Evolutionary conservation across 2,113 vertebrate genomes (phyloP).

Genomic region (pig (Sus scrofa)): DNA sequence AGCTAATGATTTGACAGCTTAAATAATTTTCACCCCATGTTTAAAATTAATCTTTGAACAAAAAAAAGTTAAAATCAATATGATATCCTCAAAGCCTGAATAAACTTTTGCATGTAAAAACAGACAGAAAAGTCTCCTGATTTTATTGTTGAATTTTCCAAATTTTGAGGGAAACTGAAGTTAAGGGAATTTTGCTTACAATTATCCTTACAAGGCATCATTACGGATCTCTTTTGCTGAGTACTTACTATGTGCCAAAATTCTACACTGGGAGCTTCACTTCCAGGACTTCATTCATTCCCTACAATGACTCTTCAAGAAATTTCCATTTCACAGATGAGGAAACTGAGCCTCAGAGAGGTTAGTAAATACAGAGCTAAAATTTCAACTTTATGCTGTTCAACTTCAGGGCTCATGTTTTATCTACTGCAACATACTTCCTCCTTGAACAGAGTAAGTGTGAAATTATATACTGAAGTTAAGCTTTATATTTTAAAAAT

Average conservation of each 20-base stretch:
- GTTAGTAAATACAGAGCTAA: background rate
- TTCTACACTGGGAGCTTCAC: background rate
- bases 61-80: slow-evolving; percentile 57
- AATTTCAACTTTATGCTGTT: background rate
- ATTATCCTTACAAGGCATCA: too few relatives aligned
- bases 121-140: background rate
- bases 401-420: background rate
- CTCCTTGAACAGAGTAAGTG: background rate
- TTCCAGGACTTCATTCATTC: background rate
- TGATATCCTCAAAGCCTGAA: slow-evolving; percentile 1
- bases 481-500: slow-evolving; percentile 31
- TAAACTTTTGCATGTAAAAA: slow-evolving; percentile 40
- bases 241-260: background rate
- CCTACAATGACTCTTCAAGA: background rate
- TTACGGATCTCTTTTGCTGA: background rate
- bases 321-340: background rate
- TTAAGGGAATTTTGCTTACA: background rate
- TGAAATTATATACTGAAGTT: background rate
- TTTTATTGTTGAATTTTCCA: slow-evolving; percentile 22
- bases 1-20: slow-evolving; percentile 58
- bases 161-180: background rate
- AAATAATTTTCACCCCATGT: slow-evolving; percentile 51
- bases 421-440: background rate
- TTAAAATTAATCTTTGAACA: slow-evolving; percentile 71
- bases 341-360: background rate